phyloP scores from a whole-genome alignment of 2,113 vertebrate genomes.

The Progne subis region DNA sequence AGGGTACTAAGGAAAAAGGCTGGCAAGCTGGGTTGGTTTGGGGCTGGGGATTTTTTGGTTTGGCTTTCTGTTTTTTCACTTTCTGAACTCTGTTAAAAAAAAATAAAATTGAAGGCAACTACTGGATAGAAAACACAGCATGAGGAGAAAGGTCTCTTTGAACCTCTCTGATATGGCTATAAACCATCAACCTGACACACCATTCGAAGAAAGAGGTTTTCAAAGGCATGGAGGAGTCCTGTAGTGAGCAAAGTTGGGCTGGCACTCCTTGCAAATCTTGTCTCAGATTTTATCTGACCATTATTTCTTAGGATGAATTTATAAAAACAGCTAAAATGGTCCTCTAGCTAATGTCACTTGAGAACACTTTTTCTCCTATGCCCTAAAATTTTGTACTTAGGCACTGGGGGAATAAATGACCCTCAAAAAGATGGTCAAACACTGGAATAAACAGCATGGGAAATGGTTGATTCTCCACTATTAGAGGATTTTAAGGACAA shows the following conservation, averaged over 20 bases:
- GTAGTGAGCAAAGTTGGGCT: not conserved
- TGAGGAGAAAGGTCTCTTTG: not conserved
- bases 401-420: not conserved
- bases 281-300: not conserved
- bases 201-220: not conserved
- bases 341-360: not conserved
- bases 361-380: not conserved
- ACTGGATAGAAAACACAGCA: constrained; percentile 29
- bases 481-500: not conserved
- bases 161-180: constrained; percentile 56
- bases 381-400: not conserved
- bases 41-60: not conserved
- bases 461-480: not conserved
- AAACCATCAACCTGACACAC: not conserved
- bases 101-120: constrained; percentile 15
- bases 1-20: not conserved
- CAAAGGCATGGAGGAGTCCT: not conserved
- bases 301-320: not conserved
- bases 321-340: not conserved
- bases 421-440: not conserved
- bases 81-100: not conserved
- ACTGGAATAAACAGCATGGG: not conserved
- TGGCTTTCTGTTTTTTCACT: not conserved
- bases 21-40: not conserved
- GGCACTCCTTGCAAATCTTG: not conserved